A percentile compares a stretch with the other conserved stretches of the same genome.
Conservation (phyloP, 2,888 invertebrate species). For the Conistra vaccinii region DNA sequence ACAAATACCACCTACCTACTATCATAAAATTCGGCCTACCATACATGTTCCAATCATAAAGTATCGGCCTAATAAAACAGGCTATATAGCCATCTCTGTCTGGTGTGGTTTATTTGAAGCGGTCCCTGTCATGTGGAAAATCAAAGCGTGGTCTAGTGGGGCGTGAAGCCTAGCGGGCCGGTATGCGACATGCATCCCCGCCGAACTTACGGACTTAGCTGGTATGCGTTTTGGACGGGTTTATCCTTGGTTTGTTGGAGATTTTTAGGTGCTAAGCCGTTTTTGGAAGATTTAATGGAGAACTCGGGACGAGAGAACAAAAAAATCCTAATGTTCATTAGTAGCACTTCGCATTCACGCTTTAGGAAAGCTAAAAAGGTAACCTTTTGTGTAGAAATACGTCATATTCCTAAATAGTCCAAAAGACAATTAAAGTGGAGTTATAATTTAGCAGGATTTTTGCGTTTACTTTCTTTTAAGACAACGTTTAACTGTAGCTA, state of each 20-base stretch:
- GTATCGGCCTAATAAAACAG: conserved; percentile 60
- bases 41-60: conserved; percentile 58
- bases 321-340: background rate
- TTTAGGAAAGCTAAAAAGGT: background rate
- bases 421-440: too few species aligned
- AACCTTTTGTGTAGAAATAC: background rate
- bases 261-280: background rate
- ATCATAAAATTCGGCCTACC: conserved; percentile 49
- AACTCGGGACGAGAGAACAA: background rate
- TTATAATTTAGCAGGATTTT: background rate
- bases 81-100: conserved; percentile 58
- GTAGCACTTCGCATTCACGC: background rate
- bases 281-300: background rate
- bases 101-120: conserved; percentile 69
- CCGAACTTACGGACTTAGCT: conserved; percentile 62
- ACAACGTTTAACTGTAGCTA: too few species aligned
- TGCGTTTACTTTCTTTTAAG: background rate
- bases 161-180: conserved; percentile 67
- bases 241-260: background rate
- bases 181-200: conserved; percentile 54
- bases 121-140: conserved; percentile 65
- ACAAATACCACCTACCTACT: background rate
- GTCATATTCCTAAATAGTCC: background rate
- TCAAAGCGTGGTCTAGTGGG: conserved; percentile 67
- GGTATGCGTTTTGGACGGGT: conserved; percentile 61